Evolutionary conservation across 2,113 vertebrate species (phyloP).

Genomic region (Oreocharis arfaki): DNA sequence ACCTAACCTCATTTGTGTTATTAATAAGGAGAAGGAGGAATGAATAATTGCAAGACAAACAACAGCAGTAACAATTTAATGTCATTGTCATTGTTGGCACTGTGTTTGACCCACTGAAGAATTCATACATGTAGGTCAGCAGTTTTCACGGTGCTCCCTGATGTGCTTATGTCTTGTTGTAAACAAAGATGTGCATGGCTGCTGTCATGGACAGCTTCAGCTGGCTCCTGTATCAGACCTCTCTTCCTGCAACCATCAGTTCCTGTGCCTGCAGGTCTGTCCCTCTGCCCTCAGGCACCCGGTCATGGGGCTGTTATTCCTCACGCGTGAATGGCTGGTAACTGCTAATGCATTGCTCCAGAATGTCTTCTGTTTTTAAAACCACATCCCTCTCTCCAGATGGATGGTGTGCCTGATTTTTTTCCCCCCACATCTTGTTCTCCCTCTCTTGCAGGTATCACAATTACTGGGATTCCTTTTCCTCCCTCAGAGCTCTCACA

Average conservation of each 20-base stretch:
- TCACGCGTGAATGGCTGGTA: not conserved
- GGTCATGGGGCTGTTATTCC: not conserved
- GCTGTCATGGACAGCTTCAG: not conserved
- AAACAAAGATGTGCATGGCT: not conserved
- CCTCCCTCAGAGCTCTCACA: constrained; percentile 15
- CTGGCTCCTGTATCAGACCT: not conserved
- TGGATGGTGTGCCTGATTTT: not conserved
- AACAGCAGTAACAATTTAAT: not conserved
- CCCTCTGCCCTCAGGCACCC: not conserved
- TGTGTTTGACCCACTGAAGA: not conserved
- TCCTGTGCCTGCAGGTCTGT: not conserved
- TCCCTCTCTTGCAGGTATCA: not conserved
- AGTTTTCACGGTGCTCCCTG: not conserved
- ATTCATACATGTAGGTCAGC: not conserved
- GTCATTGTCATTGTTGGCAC: not conserved
- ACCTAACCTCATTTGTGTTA: not conserved
- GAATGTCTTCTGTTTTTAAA: not conserved
- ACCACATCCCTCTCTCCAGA: not conserved
- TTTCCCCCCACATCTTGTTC: not conserved
- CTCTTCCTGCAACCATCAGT: not conserved
- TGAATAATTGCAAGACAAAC: not conserved
- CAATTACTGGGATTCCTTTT: constrained; percentile 32
- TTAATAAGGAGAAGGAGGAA: not conserved
- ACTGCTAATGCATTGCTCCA: not conserved
- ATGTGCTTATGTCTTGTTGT: not conserved